Conservation (phyloP, 2,888 invertebrate species). For the Ornithoptera priamus region DNA sequence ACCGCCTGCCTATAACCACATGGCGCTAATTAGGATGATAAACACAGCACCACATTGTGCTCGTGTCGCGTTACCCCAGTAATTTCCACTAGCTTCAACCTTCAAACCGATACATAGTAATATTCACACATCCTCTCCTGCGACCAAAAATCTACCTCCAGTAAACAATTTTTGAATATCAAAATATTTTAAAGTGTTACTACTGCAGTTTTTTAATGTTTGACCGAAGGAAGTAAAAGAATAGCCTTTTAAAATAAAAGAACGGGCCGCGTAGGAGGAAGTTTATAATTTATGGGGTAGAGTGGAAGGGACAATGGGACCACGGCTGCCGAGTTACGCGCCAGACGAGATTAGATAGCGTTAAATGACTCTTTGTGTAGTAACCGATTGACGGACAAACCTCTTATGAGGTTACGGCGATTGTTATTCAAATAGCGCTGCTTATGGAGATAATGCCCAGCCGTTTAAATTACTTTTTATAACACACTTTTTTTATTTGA, state of each 20-base stretch:
- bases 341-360: constrained; percentile 53
- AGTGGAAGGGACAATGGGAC: constrained; percentile 56
- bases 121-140: too few relatives aligned
- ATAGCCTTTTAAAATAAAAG: constrained; percentile 11
- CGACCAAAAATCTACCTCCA: too few relatives aligned
- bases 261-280: constrained; percentile 28
- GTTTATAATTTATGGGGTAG: constrained; percentile 56
- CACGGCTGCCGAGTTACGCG: constrained; percentile 59
- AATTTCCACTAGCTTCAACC: too few relatives aligned
- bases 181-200: too few relatives aligned
- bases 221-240: too few relatives aligned
- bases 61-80: too few relatives aligned
- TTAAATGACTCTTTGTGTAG: constrained; percentile 58
- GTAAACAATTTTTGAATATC: too few relatives aligned
- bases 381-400: constrained; percentile 19
- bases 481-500: background rate
- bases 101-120: too few relatives aligned
- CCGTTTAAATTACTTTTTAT: constrained; percentile 2
- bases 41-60: too few relatives aligned
- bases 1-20: too few relatives aligned
- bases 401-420: constrained; percentile 4
- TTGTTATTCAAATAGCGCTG: constrained; percentile 26
- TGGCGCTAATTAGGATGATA: too few relatives aligned
- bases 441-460: constrained; percentile 10
- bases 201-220: too few relatives aligned